These are phyloP conservation scores for Caenorhabditis japonica DNA, from an alignment of 2,888 invertebrate genomes.

Conservation along the genomic window DNA sequence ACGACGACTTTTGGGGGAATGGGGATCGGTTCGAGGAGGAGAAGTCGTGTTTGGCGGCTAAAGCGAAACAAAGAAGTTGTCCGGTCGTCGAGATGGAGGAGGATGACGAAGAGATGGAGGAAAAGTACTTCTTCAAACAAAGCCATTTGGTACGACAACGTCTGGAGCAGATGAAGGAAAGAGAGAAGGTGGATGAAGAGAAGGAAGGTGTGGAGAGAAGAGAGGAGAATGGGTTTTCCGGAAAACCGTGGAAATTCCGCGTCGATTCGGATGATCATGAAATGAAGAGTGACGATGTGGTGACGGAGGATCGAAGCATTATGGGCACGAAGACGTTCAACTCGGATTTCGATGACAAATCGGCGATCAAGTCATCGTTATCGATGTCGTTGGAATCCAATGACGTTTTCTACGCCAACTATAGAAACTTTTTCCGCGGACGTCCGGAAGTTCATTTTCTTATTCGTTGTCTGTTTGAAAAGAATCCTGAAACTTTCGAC, in stretches of 20 bases:
- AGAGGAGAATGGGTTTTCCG: background rate
- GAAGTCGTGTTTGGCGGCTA: slow-evolving; percentile 10
- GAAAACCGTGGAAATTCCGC: background rate
- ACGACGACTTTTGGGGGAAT: slow-evolving; percentile 60
- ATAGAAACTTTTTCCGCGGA: slow-evolving; percentile 30
- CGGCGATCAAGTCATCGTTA: background rate
- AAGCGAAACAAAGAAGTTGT: background rate
- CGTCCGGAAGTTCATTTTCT: slow-evolving; percentile 30
- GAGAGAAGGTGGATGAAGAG: slow-evolving; percentile 1
- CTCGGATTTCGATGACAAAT: slow-evolving; percentile 1
- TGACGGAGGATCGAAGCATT: too few relatives aligned
- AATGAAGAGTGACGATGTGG: too few relatives aligned
- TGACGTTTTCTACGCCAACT: slow-evolving; percentile 31
- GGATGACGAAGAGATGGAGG: slow-evolving; percentile 13
- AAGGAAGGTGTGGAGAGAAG: background rate
- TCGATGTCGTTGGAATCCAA: slow-evolving; percentile 7
- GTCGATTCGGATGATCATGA: too few relatives aligned
- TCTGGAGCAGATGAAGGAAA: background rate
- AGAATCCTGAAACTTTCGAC: slow-evolving; percentile 5
- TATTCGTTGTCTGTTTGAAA: slow-evolving; percentile 7
- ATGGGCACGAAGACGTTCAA: too few relatives aligned
- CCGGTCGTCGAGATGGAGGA: slow-evolving; percentile 7
- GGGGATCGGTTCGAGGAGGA: slow-evolving; percentile 27
- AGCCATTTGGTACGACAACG: slow-evolving; percentile 17
- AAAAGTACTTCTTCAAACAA: slow-evolving; percentile 38